Evolutionary conservation across 2,797 vertebrate genomes (phyloP), one percentile per base, ranked within the genome.

Genomic region (Parambassis ranga): DNA sequence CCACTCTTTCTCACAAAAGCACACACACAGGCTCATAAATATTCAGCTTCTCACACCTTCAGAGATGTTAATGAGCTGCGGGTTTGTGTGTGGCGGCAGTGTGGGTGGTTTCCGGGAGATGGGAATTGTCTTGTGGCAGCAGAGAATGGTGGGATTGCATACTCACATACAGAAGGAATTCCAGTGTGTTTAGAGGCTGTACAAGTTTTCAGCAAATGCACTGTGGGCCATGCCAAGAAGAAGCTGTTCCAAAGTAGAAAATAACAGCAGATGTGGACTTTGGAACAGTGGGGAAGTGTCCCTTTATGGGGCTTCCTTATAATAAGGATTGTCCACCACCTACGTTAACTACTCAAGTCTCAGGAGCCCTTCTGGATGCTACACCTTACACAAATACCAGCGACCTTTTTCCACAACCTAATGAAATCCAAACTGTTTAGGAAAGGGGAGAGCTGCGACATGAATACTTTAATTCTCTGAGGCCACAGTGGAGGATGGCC

Each of bases 11-110:
- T 10, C 37, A 19, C 48, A 22, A 30, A 3, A 20, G 11, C 26
- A 16, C 7, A 7, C 27, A 59, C 28, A 26, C 32, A 18, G 7
- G 5, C 49, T 69, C 39, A 77, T 76, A 52, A 47, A 79, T 74
- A 77, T 65, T 65, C 53, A 60, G 26, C 10, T 18, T 58, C 13
- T 42, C 19, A n/a, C 38, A 46, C 50, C 11, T 44, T 73, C 38
- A 49, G 10, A 59, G 44, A 67, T 49, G 33, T n/a, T 73, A 75
- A 79, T 70, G 71, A 82, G 71, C 32, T 57, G 58, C 2, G 4
- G 36, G 28, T 55, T 47, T 37, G 4, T 42, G 53, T 55, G 39
- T 38, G 46, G 27, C 33, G 61, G 52, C 38, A 47, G 24, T 5
- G 19, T 44, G 14, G 27, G 35, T 36, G 58, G 61, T 36, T 46